Base-by-base conservation (phyloP, 2,888 invertebrate genomes). In the Altica lythri region DNA sequence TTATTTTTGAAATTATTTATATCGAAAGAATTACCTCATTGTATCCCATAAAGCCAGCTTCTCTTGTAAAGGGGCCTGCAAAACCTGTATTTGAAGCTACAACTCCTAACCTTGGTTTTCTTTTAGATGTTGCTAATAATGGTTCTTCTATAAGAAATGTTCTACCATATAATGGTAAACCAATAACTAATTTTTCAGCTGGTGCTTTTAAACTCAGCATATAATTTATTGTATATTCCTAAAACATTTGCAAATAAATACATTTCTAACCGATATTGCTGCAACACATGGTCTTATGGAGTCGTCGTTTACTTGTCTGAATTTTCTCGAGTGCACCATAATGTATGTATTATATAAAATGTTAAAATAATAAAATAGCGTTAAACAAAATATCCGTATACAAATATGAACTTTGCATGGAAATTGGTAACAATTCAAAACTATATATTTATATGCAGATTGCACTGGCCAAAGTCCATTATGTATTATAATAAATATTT, bases 11-110 rank as follows among this genome's bases (percentile, higher is more conserved):
- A 22, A 25, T 8, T 12, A 8, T 16, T 12, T 2, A 8, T 50
- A 22, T n/a, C 17, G 13, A 30, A 17, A 16, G 6, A 4, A 62
- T 70, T 70, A 89, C 89, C 82, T 94, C 94, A 72, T 93, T 92
- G 71, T 90, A 94, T 1, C 93, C 94, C 77, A 93, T 83, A 64
- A 92, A 92, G 0, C 93, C 93, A 62, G 85, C 83, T 73, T 92
- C 90, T 12, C 82, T 80, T 1, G 89, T 92, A 60, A 79, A 89
- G 0, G 89, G 89, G 1, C 93, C 94, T 61, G 83, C 82, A 69
- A 90, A 90, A 0, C 90, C 90, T 4, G 75, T 75, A 12, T 78
- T 79, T 54, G 81, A 76, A 0, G 84, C 82, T 0, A 77, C 58
- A 0, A 81, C 71, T 0, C 85, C 85, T 13, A 88, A 78, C 60